Evolutionary conservation across 2,113 vertebrate genomes (phyloP).

Genomic region (Callocephalon fimbriatum): DNA sequence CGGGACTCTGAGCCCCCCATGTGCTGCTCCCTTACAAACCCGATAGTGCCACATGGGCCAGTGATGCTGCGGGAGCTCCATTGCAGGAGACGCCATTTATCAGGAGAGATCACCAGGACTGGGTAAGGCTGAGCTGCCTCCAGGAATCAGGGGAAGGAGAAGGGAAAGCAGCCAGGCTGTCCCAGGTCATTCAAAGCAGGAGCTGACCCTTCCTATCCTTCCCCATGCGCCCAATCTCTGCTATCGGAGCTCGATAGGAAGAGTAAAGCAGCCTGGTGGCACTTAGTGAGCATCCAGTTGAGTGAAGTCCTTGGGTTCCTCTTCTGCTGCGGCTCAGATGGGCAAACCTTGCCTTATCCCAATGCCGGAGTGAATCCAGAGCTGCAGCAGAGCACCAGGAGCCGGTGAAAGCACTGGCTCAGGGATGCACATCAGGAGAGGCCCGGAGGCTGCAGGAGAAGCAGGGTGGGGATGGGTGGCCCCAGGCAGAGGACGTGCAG

Average conservation of each 20-base stretch:
- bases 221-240: neutral
- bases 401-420: neutral
- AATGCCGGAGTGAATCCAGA: rapidly evolving
- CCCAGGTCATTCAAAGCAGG: neutral
- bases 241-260: neutral
- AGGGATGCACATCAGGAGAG: neutral
- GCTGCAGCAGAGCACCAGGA: neutral
- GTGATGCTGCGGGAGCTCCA: neutral
- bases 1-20: neutral
- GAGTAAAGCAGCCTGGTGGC: neutral
- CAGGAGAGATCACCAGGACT: neutral
- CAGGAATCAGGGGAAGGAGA: neutral
- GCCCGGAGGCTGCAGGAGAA: neutral
- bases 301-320: neutral
- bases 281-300: neutral
- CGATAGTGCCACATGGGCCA: rapidly evolving
- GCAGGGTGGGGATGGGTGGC: neutral
- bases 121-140: neutral
- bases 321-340: neutral
- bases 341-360: neutral
- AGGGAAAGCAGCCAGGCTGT: neutral
- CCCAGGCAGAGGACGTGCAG: neutral
- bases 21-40: too few relatives aligned
- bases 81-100: neutral
- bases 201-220: neutral